Percentiles rank a stretch among this genome's conserved stretches.
phyloP scores from a whole-genome alignment of 2,797 vertebrate species.

The Apogon talboti region DNA sequence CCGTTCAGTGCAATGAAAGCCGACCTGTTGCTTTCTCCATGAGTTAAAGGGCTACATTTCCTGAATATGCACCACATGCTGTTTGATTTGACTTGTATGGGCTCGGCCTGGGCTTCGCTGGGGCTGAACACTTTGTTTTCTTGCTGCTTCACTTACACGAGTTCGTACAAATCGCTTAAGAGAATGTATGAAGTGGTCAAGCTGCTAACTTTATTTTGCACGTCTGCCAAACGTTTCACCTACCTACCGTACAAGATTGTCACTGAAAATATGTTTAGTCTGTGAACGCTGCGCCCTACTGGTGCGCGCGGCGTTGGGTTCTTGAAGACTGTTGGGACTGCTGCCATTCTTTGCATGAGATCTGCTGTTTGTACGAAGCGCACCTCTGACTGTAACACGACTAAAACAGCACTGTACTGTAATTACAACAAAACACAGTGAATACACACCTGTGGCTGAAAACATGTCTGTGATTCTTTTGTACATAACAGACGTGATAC shows the following conservation, averaged over 20 bases:
- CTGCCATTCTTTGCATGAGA: slow-evolving; percentile 68
- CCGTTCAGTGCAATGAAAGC: slow-evolving; percentile 28
- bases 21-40: slow-evolving; percentile 46
- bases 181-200: slow-evolving; percentile 75
- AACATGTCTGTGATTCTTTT: slow-evolving; percentile 62
- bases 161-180: slow-evolving; percentile 47
- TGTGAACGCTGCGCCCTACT: slow-evolving; percentile 24
- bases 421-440: slow-evolving; percentile 54
- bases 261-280: slow-evolving; percentile 35
- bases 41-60: slow-evolving; percentile 75
- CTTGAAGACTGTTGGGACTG: slow-evolving; percentile 57
- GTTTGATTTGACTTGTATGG: slow-evolving; percentile 39
- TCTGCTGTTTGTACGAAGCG: slow-evolving; percentile 54
- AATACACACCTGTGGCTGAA: slow-evolving; percentile 56
- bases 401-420: slow-evolving; percentile 64
- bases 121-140: slow-evolving; percentile 30
- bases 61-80: slow-evolving; percentile 68
- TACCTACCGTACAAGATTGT: slow-evolving; percentile 55
- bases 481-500: slow-evolving; percentile 68
- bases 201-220: slow-evolving; percentile 83
- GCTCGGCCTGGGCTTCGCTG: slow-evolving; percentile 12
- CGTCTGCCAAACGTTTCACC: slow-evolving; percentile 61
- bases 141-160: slow-evolving; percentile 53
- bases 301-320: slow-evolving; percentile 15
- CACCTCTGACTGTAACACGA: slow-evolving; percentile 62